phyloP scores from a whole-genome alignment of 2,797 vertebrate species.

The Eremophila alpestris region DNA sequence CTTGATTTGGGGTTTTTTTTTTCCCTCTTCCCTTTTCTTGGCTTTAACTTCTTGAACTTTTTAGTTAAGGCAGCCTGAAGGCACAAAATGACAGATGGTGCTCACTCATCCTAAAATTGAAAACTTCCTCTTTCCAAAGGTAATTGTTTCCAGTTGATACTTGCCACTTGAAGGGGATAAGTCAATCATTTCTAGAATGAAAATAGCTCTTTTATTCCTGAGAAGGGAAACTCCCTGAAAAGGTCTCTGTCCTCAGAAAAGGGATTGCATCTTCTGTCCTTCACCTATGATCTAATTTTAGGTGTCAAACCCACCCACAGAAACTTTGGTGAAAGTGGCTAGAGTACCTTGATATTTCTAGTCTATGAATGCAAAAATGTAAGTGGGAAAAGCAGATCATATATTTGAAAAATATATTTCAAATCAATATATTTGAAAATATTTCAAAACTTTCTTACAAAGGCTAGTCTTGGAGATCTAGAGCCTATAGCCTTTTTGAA shows the following conservation, averaged over 20 bases:
- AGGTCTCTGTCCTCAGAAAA: neutral
- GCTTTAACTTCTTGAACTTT: conserved; percentile 53
- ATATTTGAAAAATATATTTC: neutral
- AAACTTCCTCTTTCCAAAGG: conserved; percentile 61
- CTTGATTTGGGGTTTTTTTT: neutral
- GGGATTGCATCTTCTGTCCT: neutral
- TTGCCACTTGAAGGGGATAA: neutral
- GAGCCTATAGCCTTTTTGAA: neutral
- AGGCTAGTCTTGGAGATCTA: neutral
- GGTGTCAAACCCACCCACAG: neutral
- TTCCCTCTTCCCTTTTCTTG: neutral
- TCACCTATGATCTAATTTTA: neutral
- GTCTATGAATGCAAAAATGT: neutral
- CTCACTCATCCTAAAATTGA: conserved; percentile 49
- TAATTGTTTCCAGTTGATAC: conserved; percentile 63
- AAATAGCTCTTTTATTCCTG: neutral
- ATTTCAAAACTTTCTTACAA: neutral
- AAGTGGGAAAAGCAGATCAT: neutral
- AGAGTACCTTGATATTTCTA: neutral
- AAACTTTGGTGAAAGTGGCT: neutral
- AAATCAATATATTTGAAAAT: neutral
- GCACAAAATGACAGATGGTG: conserved; percentile 54
- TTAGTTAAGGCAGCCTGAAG: conserved; percentile 29
- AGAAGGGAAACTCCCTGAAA: neutral
- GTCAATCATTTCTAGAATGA: conserved; percentile 18